phyloP scores from a whole-genome alignment of 2,797 vertebrate genomes.

The Rhinophrynus dorsalis region DNA sequence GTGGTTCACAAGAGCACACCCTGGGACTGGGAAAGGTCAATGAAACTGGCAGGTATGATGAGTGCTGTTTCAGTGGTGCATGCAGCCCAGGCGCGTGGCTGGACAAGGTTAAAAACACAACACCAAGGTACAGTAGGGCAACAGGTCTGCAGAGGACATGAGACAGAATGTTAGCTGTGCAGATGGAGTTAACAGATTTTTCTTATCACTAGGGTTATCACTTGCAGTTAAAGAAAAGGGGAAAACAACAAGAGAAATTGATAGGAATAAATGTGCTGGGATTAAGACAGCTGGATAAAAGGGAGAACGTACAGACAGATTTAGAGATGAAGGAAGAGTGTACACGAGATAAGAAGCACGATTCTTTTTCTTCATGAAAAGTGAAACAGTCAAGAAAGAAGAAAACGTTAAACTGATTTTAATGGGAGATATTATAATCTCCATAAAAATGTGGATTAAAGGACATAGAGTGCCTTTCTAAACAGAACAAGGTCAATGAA shows the following conservation, averaged over 20 bases:
- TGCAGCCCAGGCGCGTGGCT: not conserved
- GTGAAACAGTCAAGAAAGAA: constrained; percentile 1
- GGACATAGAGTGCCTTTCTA: not conserved
- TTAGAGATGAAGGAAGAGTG: constrained; percentile 32
- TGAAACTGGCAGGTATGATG: not conserved
- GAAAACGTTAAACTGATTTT: not conserved
- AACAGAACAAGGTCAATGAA: too few species aligned
- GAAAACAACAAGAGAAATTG: constrained; percentile 14
- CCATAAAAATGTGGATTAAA: not conserved
- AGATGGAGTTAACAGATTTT: not conserved
- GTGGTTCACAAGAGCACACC: not conserved
- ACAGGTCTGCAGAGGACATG: not conserved
- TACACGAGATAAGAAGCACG: constrained; percentile 14
- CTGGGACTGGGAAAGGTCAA: not conserved
- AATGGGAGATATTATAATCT: not conserved
- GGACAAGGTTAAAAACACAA: constrained; percentile 6
- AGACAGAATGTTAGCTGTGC: not conserved
- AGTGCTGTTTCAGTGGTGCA: not conserved
- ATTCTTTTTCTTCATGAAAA: constrained; percentile 15
- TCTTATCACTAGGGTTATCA: not conserved
- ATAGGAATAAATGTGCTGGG: constrained; percentile 16
- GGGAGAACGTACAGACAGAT: constrained; percentile 17
- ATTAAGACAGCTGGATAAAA: constrained; percentile 24
- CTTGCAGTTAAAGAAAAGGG: not conserved
- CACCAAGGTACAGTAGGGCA: not conserved